Evolutionary conservation across 2,888 invertebrate species (phyloP), one percentile per base, ranked within the genome.

Genomic region (Brachyptera putata): DNA sequence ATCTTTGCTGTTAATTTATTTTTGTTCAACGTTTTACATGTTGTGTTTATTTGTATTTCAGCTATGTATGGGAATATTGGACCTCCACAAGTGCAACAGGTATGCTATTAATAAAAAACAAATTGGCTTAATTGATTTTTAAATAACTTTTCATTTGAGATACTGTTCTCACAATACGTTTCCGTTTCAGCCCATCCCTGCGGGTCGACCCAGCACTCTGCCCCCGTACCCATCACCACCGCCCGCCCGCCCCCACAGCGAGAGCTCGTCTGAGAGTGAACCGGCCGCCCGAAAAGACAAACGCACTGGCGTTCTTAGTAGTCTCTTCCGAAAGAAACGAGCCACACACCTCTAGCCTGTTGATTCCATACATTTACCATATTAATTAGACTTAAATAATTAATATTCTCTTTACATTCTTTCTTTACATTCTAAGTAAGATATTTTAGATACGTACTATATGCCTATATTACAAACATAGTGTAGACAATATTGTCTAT

Each of bases 261-360:
- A 73, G 57, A 73, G 72, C 62, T 73, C 73, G 7, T 70, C 72
- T 18, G 74, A 74, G 62, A 72, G 71, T 60, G 73, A 73, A 60
- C 71, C 70, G 21, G 41, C 61, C 1, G 60, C 64, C 18, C 43
- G 68, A 11, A 67, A 66, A 56, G 66, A 67, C 53, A 71, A 71
- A 61, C 67, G 70, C 43, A 66, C 70, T 3, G 70, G 70, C 61
- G 73, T 74, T 18, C 67, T 74, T 13, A 68, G 69, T 64, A 67
- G 67, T 25, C 63, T 71, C 22, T 70, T 71, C 63, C 65, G 69
- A 13, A 66, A 70, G 58, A 70, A 69, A 59, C 69, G 69, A 56
- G 69, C 70, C 3, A 69, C 70, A 9, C 68, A 70, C 30, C 65
- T 71, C 26, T 70, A 65, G 30, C 5, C n/a, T n/a, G n/a, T n/a